These are phyloP conservation scores for Caenorhabditis sulstoni DNA, from an alignment of 2,888 invertebrate genomes.

Conservation along the genomic window DNA sequence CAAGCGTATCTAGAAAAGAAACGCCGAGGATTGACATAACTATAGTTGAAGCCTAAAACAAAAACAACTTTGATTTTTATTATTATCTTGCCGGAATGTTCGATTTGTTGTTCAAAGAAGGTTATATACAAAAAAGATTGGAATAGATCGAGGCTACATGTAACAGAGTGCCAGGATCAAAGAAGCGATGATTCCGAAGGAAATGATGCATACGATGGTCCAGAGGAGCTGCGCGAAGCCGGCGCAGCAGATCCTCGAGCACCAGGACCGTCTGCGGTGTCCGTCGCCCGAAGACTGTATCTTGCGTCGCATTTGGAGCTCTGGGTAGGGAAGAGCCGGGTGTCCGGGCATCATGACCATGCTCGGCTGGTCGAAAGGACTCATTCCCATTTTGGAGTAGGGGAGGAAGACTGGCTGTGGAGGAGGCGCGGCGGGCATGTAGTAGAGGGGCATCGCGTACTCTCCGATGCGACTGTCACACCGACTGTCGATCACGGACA, in stretches of 20 bases:
- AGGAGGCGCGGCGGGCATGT: slow-evolving; percentile 47
- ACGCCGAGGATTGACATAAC: too few species aligned
- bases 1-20: slow-evolving; percentile 35
- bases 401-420: slow-evolving; percentile 53
- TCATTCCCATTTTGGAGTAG: slow-evolving; percentile 46
- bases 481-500: slow-evolving; percentile 45
- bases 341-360: slow-evolving; percentile 45
- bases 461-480: slow-evolving; percentile 54
- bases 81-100: slow-evolving; percentile 40
- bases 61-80: slow-evolving; percentile 6
- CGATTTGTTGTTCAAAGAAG: slow-evolving; percentile 44
- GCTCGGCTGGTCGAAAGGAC: slow-evolving; percentile 39
- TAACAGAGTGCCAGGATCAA: slow-evolving; percentile 68
- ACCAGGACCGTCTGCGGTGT: slow-evolving; percentile 28
- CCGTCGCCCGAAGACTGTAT: slow-evolving; percentile 43
- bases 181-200: slow-evolving; percentile 66
- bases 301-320: slow-evolving; percentile 35
- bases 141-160: slow-evolving; percentile 27
- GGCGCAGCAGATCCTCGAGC: slow-evolving; percentile 68
- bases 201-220: slow-evolving; percentile 69
- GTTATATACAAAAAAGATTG: slow-evolving; percentile 37
- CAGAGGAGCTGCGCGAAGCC: slow-evolving; percentile 73
- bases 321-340: slow-evolving; percentile 26
- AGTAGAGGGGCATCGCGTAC: slow-evolving; percentile 50
- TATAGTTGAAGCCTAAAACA: too few species aligned